Evolutionary conservation across 2,888 invertebrate genomes (phyloP).

Genomic region (Ectemnius cavifrons): DNA sequence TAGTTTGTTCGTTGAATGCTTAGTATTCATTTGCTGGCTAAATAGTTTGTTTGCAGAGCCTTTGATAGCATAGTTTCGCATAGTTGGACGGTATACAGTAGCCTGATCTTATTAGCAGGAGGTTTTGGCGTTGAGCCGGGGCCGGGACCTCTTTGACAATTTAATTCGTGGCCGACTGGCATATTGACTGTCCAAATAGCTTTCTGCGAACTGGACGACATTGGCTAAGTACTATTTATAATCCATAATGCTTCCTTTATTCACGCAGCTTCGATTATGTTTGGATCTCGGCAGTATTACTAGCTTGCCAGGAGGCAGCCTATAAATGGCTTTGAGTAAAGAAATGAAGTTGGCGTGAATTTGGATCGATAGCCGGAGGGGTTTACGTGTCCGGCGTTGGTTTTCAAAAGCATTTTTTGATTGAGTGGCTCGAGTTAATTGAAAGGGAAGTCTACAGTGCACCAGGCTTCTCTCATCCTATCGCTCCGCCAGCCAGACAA

Average conservation of each 20-base stretch:
- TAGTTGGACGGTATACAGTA: background rate
- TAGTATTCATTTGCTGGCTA: too few species aligned
- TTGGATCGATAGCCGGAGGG: too few species aligned
- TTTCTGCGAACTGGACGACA: slow-evolving; percentile 17
- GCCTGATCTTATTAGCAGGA: slow-evolving; percentile 17
- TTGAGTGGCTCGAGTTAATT: too few species aligned
- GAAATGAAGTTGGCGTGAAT: too few species aligned
- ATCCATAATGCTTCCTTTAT: too few species aligned
- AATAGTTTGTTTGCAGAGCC: background rate
- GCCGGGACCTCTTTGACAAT: slow-evolving; percentile 18
- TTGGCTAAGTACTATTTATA: too few species aligned
- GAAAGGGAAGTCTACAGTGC: too few species aligned
- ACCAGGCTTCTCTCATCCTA: background rate
- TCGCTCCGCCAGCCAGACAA: background rate
- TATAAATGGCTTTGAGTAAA: too few species aligned
- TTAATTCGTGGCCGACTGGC: slow-evolving; percentile 46
- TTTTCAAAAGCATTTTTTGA: too few species aligned
- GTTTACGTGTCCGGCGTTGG: too few species aligned
- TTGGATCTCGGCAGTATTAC: background rate
- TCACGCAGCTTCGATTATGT: too few species aligned
- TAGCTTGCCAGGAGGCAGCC: slow-evolving; percentile 3
- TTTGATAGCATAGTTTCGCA: background rate
- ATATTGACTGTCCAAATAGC: slow-evolving; percentile 49
- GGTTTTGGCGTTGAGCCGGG: background rate
- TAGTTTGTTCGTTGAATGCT: background rate